phyloP scores from a whole-genome alignment of 2,888 invertebrate species.

The Lasioglossum marginatum region DNA sequence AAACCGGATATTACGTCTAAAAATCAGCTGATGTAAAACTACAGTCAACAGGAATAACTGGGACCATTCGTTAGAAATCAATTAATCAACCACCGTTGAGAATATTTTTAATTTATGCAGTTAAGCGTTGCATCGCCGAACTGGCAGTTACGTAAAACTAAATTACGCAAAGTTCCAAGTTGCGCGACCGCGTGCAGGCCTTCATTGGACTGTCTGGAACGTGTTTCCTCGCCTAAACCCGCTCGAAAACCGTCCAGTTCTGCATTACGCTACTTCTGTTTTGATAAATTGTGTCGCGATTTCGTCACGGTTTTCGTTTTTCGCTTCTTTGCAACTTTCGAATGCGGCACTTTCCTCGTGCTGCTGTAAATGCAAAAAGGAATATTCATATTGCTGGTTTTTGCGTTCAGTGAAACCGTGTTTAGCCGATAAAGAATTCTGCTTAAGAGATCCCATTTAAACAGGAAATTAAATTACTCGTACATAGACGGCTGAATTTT shows the following conservation, averaged over 20 bases:
- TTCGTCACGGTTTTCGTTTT: constrained; percentile 31
- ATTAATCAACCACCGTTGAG: constrained; percentile 1
- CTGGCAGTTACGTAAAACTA: constrained; percentile 46
- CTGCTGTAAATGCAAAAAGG: not conserved
- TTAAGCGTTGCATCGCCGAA: constrained; percentile 19
- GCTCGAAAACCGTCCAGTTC: constrained; percentile 26
- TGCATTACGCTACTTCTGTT: constrained; percentile 25
- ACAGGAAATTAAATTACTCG: not conserved
- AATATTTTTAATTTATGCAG: constrained; percentile 26
- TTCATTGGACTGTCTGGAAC: constrained; percentile 29
- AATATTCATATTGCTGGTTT: not conserved
- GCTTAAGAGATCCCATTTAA: not conserved
- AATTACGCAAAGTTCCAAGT: constrained; percentile 62
- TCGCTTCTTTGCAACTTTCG: not conserved
- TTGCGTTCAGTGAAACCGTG: not conserved
- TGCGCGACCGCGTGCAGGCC: constrained; percentile 26
- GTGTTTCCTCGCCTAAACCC: constrained; percentile 34
- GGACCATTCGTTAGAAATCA: not conserved
- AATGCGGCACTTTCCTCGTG: constrained; percentile 7
- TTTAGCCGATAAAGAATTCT: not conserved
- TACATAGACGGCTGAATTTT: not conserved
- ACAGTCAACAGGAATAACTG: not conserved
- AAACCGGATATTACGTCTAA: not conserved
- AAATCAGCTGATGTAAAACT: not conserved
- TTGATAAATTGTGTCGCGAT: constrained; percentile 48